Evolutionary conservation across 1,140 invertebrate genomes (phyloP).

Genomic region (Leguminivora glycinivorella): DNA sequence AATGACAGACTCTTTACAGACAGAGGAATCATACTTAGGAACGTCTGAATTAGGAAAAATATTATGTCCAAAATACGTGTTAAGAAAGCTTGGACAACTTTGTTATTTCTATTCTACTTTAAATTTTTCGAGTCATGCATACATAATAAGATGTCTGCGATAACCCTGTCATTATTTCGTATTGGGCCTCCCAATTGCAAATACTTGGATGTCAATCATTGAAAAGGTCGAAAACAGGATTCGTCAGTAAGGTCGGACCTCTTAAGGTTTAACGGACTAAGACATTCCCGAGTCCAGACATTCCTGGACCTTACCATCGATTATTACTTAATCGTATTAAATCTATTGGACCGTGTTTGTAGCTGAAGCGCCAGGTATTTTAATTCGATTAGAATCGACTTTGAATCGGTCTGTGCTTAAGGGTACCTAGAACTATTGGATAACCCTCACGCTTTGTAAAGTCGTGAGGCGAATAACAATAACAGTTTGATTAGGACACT

Average conservation of each 20-base stretch:
- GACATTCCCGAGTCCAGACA: not conserved
- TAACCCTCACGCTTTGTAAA: not conserved
- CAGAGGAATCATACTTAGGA: too few species aligned
- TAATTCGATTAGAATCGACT: not conserved
- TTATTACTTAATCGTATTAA: slow-evolving; percentile 10
- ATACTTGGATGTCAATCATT: not conserved
- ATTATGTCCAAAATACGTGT: too few species aligned
- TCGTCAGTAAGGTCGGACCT: not conserved
- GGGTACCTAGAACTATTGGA: not conserved
- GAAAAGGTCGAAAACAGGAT: not conserved
- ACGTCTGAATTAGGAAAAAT: too few species aligned
- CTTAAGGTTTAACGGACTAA: not conserved
- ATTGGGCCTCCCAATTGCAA: not conserved
- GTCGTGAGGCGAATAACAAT: too few species aligned
- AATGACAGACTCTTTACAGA: too few species aligned
- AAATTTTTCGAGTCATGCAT: too few species aligned
- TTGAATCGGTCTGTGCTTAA: not conserved
- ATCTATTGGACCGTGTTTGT: not conserved
- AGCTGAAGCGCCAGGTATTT: not conserved
- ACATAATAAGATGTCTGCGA: too few species aligned
- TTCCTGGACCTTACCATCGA: not conserved
- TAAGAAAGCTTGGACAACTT: too few species aligned
- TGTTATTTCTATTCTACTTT: too few species aligned
- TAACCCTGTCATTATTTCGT: not conserved
- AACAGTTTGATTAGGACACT: too few species aligned